phyloP scores from a whole-genome alignment of 2,888 invertebrate genomes.

The Dione vanillae region DNA sequence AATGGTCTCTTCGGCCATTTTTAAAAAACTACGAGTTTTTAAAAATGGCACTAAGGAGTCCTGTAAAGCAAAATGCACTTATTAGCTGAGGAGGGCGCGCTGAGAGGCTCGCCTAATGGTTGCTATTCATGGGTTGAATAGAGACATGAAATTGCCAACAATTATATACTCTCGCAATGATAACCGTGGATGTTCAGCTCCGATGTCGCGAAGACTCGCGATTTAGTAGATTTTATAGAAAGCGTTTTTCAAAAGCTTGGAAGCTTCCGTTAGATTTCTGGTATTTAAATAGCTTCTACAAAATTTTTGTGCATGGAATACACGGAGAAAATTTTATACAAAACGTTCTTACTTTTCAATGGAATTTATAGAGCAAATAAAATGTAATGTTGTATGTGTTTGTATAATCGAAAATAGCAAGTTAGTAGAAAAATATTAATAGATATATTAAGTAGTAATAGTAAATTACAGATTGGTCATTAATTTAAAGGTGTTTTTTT shows the following conservation, averaged over 20 bases:
- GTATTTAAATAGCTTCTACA: conserved; percentile 38
- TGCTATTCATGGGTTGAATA: conserved; percentile 80
- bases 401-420: not conserved
- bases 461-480: not conserved
- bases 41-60: conserved; percentile 78
- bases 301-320: conserved; percentile 26
- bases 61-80: conserved; percentile 82
- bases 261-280: conserved; percentile 45
- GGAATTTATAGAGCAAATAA: conserved; percentile 7
- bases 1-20: conserved; percentile 60
- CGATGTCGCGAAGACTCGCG: conserved; percentile 60
- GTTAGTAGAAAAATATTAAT: too few relatives aligned
- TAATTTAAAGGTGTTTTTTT: too few relatives aligned
- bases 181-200: conserved; percentile 75
- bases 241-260: conserved; percentile 47
- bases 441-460: too few relatives aligned
- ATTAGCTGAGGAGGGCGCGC: conserved; percentile 78
- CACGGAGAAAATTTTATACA: conserved; percentile 8
- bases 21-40: conserved; percentile 65
- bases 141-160: conserved; percentile 81
- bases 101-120: conserved; percentile 80
- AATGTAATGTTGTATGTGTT: not conserved
- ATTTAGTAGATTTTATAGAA: conserved; percentile 52
- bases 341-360: conserved; percentile 11
- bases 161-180: conserved; percentile 83